These are phyloP conservation scores for Campoletis raptor DNA, from an alignment of 2,888 invertebrate species.

Conservation along the genomic window DNA sequence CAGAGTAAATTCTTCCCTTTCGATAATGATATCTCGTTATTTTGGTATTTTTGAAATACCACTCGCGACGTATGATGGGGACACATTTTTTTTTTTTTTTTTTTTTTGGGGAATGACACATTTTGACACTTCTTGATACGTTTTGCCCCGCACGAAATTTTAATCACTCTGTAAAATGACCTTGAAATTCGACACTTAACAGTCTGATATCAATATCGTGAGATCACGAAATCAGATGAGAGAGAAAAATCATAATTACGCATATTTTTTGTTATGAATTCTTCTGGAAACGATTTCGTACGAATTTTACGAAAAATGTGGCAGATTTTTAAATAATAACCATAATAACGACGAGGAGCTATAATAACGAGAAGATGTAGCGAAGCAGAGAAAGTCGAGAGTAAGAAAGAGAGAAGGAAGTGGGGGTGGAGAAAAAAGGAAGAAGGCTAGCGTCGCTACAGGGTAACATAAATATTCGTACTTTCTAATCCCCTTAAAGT, in stretches of 20 bases:
- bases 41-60: background rate
- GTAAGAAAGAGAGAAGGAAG: constrained; percentile 10
- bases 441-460: constrained; percentile 32
- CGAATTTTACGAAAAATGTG: too few relatives aligned
- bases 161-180: too few relatives aligned
- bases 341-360: constrained; percentile 10
- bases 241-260: too few relatives aligned
- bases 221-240: too few relatives aligned
- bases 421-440: background rate
- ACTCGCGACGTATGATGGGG: background rate
- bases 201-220: background rate
- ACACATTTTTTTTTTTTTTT: background rate
- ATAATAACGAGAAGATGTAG: background rate
- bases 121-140: background rate
- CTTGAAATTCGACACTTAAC: background rate
- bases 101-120: background rate
- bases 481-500: constrained; percentile 70
- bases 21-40: background rate
- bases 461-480: constrained; percentile 76
- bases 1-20: constrained; percentile 36
- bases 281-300: too few relatives aligned
- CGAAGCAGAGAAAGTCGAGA: constrained; percentile 41
- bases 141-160: too few relatives aligned
- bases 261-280: too few relatives aligned
- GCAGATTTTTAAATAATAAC: background rate